Conservation (phyloP, 2,888 invertebrate species). For the Galerucella nymphaeae region DNA sequence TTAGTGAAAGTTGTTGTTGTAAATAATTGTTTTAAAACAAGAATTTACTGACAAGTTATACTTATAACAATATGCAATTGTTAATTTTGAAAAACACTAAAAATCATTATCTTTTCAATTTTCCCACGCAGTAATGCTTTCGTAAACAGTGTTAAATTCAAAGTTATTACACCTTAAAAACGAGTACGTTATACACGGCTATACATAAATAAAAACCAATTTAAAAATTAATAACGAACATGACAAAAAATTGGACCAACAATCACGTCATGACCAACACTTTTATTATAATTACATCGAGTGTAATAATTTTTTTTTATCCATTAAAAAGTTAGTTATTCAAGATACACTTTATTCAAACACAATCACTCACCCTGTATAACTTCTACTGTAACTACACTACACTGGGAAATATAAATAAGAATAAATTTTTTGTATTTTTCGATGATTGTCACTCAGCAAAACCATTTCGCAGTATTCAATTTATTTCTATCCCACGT, state of each 20-base stretch:
- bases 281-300: slow-evolving; percentile 10
- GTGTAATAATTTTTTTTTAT: neutral
- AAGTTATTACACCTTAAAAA: too few species aligned
- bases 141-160: too few species aligned
- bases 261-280: slow-evolving; percentile 21
- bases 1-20: neutral
- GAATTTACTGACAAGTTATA: too few species aligned
- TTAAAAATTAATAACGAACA: slow-evolving; percentile 25
- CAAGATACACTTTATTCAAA: neutral
- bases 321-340: too few species aligned
- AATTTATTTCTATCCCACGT: slow-evolving; percentile 17
- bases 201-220: slow-evolving; percentile 29
- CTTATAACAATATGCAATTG: too few species aligned
- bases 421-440: neutral
- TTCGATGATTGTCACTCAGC: neutral
- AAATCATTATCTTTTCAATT: too few species aligned
- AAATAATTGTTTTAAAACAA: neutral
- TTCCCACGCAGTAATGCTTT: too few species aligned
- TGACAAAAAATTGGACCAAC: slow-evolving; percentile 15
- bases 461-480: neutral
- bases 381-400: too few species aligned
- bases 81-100: too few species aligned
- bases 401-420: neutral
- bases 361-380: too few species aligned
- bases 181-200: too few species aligned